Evolutionary conservation across 1,140 invertebrate species (phyloP).

Genomic region (Drosophila serrata): DNA sequence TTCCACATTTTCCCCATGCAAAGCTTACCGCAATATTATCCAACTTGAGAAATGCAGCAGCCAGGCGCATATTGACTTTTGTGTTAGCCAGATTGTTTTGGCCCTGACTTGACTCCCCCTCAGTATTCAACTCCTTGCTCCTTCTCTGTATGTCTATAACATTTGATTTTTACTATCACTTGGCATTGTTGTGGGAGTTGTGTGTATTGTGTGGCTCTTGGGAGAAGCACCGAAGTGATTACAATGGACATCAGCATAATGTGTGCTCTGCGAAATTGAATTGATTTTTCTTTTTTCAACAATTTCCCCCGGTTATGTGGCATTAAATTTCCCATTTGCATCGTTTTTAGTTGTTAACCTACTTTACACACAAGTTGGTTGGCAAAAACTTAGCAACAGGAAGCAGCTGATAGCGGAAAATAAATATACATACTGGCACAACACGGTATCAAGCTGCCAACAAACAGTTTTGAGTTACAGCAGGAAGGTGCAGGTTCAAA

Average conservation of each 20-base stretch:
- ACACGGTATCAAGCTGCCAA: slow-evolving; percentile 64
- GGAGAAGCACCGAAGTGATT: slow-evolving; percentile 31
- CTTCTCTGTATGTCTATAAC: slow-evolving; percentile 54
- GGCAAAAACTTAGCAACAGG: slow-evolving; percentile 76
- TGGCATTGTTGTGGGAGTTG: slow-evolving; percentile 58
- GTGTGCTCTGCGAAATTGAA: slow-evolving; percentile 50
- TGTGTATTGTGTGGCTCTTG: slow-evolving; percentile 11
- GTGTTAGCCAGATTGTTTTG: slow-evolving; percentile 46
- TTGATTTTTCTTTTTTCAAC: slow-evolving; percentile 59
- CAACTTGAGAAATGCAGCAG: slow-evolving; percentile 43
- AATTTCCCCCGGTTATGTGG: slow-evolving; percentile 41
- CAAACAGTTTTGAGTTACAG: slow-evolving; percentile 75
- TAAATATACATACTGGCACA: slow-evolving; percentile 29
- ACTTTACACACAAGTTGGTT: slow-evolving; percentile 42
- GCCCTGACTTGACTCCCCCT: not conserved
- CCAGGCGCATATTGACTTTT: slow-evolving; percentile 47
- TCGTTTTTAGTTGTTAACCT: slow-evolving; percentile 43
- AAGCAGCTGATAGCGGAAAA: slow-evolving; percentile 72
- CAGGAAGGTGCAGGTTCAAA: slow-evolving; percentile 75
- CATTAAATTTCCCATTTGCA: slow-evolving; percentile 57
- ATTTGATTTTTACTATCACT: slow-evolving; percentile 78
- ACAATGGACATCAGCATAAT: slow-evolving; percentile 64
- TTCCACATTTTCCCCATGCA: slow-evolving; percentile 20
- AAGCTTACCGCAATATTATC: slow-evolving; percentile 39
- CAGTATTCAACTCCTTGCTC: not conserved